Evolutionary conservation across 2,113 vertebrate species (phyloP).

Genomic region (Loxodonta africana): DNA sequence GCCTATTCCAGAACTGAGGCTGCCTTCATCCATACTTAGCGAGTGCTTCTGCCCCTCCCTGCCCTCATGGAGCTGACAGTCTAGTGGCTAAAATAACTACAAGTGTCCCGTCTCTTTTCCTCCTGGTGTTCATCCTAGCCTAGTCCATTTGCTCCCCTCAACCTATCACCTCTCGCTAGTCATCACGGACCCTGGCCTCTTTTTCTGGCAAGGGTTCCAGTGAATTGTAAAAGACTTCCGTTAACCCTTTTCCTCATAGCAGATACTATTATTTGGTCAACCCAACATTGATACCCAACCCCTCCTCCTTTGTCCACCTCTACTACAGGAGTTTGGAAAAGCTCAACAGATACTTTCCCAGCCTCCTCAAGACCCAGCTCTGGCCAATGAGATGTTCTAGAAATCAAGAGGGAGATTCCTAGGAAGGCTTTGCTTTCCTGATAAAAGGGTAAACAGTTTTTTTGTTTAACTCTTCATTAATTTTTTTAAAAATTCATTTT

Average conservation of each 20-base stretch:
- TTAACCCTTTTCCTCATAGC: neutral
- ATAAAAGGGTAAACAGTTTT: neutral
- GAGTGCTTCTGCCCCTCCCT: neutral
- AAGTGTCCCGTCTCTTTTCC: neutral
- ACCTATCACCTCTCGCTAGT: neutral
- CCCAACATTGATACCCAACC: neutral
- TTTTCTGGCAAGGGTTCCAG: neutral
- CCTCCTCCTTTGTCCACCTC: neutral
- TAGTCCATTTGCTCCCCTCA: neutral
- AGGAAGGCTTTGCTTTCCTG: conserved; percentile 9
- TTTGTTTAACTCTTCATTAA: neutral
- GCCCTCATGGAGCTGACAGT: neutral
- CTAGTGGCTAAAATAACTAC: neutral
- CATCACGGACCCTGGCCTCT: neutral
- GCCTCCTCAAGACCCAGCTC: neutral
- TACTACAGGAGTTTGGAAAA: neutral
- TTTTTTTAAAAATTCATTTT: no score
- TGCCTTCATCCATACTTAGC: neutral
- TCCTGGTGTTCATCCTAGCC: neutral
- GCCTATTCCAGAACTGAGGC: neutral
- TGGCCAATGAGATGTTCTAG: conserved; percentile 19
- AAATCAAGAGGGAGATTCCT: conserved; percentile 1
- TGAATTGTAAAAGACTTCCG: neutral
- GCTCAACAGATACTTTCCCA: neutral
- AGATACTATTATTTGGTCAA: neutral